These are phyloP conservation scores for Rhyzopertha dominica DNA, from an alignment of 1,140 invertebrate species.

Conservation along the genomic window DNA sequence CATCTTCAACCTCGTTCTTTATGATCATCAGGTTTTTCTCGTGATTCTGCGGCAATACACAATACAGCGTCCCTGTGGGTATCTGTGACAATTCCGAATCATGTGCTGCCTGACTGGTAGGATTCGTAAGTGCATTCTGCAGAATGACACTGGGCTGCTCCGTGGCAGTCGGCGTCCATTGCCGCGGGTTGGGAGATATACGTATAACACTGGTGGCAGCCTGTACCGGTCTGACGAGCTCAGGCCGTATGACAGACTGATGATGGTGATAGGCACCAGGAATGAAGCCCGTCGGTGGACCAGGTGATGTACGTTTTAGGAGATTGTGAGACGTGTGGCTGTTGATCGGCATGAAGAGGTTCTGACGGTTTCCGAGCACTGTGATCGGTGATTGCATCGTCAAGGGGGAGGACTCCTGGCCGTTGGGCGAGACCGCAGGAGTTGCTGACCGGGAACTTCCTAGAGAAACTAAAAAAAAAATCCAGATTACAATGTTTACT, in stretches of 20 bases:
- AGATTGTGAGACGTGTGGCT: constrained; percentile 50
- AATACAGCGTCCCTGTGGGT: constrained; percentile 31
- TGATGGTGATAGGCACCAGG: constrained; percentile 44
- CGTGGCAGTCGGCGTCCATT: constrained; percentile 28
- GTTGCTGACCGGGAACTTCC: constrained; percentile 87
- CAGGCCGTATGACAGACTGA: constrained; percentile 59
- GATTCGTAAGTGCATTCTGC: constrained; percentile 43
- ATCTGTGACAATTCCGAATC: constrained; percentile 8
- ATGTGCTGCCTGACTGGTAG: constrained; percentile 16
- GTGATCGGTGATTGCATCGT: constrained; percentile 62
- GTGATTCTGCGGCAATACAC: constrained; percentile 32
- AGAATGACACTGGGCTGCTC: constrained; percentile 39
- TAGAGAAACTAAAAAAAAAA: constrained; percentile 75
- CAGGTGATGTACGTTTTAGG: constrained; percentile 34
- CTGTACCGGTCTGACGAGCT: constrained; percentile 52
- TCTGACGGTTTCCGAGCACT: constrained; percentile 59
- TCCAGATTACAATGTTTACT: too few relatives aligned
- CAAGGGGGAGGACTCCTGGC: constrained; percentile 60
- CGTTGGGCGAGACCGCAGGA: constrained; percentile 75
- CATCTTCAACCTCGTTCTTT: constrained; percentile 35
- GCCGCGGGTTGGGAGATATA: constrained; percentile 61
- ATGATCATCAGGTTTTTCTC: constrained; percentile 41
- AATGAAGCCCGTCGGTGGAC: constrained; percentile 21
- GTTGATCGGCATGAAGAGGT: constrained; percentile 83
- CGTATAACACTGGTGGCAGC: constrained; percentile 72